Evolutionary conservation across 2,888 invertebrate species (phyloP).

Genomic region (Megalurothrips usitatus): DNA sequence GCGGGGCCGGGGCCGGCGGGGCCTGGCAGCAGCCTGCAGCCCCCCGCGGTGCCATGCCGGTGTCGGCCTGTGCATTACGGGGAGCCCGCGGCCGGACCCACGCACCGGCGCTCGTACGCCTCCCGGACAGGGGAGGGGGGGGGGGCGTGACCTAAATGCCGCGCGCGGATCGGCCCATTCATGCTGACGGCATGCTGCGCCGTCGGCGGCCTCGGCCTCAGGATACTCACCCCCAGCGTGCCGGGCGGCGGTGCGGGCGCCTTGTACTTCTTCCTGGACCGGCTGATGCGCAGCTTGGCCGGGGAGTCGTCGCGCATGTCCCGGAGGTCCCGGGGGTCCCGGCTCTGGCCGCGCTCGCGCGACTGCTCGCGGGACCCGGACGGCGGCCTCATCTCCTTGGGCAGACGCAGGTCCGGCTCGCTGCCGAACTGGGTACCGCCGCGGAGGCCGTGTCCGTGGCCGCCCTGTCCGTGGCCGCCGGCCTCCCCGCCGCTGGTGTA

Average conservation of each 20-base stretch:
- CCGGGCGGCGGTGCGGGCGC: conserved; percentile 64
- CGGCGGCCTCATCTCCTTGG: conserved; percentile 42
- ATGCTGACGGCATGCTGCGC: background rate
- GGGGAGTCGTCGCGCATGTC: conserved; percentile 45
- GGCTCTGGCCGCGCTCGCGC: conserved; percentile 35
- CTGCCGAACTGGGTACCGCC: conserved; percentile 61
- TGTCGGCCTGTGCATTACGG: no score
- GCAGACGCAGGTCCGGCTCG: conserved; percentile 62
- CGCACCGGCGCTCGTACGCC: no score
- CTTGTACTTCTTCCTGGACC: conserved; percentile 69
- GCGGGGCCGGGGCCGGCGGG: no score
- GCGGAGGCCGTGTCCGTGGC: background rate
- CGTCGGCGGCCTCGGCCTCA: background rate
- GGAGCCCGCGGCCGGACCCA: no score
- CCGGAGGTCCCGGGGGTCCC: conserved; percentile 37
- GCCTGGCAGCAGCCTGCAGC: no score
- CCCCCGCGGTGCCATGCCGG: no score
- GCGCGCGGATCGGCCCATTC: no score
- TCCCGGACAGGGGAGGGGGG: no score
- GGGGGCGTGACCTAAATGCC: no score
- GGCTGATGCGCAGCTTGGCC: conserved; percentile 49
- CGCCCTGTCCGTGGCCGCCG: background rate
- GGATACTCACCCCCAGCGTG: background rate
- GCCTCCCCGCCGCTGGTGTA: background rate
- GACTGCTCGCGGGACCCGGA: conserved; percentile 31